Evolutionary conservation across 2,888 invertebrate genomes (phyloP).

Genomic region (Marronus borbonicus): DNA sequence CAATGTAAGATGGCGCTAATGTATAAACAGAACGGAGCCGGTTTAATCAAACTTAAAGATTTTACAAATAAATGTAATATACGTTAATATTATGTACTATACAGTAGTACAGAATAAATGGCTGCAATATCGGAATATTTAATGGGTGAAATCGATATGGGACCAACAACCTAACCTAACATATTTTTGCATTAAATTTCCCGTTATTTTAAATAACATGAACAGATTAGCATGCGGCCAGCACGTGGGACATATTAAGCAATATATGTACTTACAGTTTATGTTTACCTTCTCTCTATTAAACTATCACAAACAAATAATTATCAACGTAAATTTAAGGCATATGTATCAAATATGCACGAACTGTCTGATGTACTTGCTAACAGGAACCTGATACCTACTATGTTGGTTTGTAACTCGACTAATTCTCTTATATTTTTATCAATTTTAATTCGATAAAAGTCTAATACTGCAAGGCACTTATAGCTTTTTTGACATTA

Average conservation of each 20-base stretch:
- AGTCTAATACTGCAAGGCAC: too few species aligned
- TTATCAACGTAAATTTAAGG: slow-evolving; percentile 26
- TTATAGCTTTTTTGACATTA: too few species aligned
- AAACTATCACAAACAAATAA: slow-evolving; percentile 32
- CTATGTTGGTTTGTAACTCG: slow-evolving; percentile 54
- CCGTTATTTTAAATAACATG: not conserved
- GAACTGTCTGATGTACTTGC: slow-evolving; percentile 51
- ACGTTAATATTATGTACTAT: not conserved
- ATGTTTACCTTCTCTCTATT: slow-evolving; percentile 12
- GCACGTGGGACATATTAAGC: not conserved
- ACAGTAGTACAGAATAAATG: not conserved
- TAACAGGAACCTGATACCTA: slow-evolving; percentile 63
- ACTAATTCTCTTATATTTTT: slow-evolving; percentile 33
- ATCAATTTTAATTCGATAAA: not conserved
- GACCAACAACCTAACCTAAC: slow-evolving; percentile 26
- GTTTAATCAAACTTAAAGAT: slow-evolving; percentile 3
- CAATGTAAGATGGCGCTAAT: slow-evolving; percentile 48
- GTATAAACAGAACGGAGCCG: slow-evolving; percentile 35
- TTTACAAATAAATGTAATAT: not conserved
- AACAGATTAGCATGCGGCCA: not conserved
- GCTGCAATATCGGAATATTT: not conserved
- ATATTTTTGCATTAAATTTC: slow-evolving; percentile 13
- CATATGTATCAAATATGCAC: not conserved
- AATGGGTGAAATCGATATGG: slow-evolving; percentile 5
- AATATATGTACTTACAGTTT: slow-evolving; percentile 39